These are phyloP conservation scores for Athene cunicularia DNA, from an alignment of 2,113 vertebrate genomes.

Conservation along the genomic window DNA sequence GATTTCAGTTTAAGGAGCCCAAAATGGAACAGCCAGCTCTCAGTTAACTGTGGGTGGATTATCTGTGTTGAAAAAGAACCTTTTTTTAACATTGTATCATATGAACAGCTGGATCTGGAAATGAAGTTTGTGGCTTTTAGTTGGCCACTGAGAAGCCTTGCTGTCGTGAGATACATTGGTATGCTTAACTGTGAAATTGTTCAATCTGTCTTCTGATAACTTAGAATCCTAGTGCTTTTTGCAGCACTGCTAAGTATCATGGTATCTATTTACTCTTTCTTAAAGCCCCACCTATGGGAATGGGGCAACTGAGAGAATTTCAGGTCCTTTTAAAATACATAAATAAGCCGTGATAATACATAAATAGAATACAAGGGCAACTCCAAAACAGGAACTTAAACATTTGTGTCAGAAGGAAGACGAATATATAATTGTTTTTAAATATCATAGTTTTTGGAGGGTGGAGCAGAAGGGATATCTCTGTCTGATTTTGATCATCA, in stretches of 20 bases:
- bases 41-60: not conserved
- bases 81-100: not conserved
- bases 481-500: not conserved
- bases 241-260: not conserved
- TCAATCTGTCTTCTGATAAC: not conserved
- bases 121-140: conserved; percentile 2
- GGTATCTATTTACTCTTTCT: not conserved
- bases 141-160: not conserved
- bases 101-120: not conserved
- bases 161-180: not conserved
- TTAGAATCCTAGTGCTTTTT: not conserved
- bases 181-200: not conserved
- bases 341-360: not conserved
- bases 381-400: not conserved
- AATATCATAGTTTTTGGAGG: not conserved
- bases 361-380: not conserved
- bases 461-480: not conserved
- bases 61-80: not conserved
- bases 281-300: not conserved
- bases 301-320: not conserved
- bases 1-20: not conserved
- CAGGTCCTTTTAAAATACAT: not conserved
- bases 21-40: not conserved
- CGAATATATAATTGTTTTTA: not conserved
- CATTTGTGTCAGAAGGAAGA: not conserved